These are phyloP conservation scores for Petromus typicus DNA, from an alignment of 2,113 vertebrate species.

Conservation along the genomic window DNA sequence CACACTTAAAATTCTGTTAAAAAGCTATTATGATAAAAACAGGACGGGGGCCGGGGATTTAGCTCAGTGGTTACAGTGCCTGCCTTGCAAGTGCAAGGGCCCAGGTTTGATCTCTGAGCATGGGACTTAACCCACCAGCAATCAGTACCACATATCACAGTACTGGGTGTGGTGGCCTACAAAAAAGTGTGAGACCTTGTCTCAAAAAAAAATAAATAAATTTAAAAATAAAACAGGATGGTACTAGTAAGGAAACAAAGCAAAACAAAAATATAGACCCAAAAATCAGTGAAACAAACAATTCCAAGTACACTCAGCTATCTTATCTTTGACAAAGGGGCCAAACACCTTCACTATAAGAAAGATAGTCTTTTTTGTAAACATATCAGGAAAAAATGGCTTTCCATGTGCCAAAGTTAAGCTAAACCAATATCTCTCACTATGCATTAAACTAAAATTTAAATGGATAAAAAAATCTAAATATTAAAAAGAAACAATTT, in stretches of 20 bases:
- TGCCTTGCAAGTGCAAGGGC: too few relatives aligned
- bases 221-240: not conserved
- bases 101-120: too few relatives aligned
- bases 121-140: too few relatives aligned
- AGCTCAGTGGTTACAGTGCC: too few relatives aligned
- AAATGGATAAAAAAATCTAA: not conserved
- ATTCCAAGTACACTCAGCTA: not conserved
- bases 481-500: not conserved
- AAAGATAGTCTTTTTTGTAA: not conserved
- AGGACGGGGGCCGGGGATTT: too few relatives aligned
- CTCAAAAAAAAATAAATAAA: too few relatives aligned
- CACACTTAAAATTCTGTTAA: not conserved
- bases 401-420: not conserved
- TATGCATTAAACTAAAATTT: not conserved
- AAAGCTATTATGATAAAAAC: not conserved
- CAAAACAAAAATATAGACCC: not conserved
- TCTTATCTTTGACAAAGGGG: not conserved
- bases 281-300: not conserved
- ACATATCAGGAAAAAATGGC: not conserved
- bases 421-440: not conserved
- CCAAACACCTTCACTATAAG: not conserved
- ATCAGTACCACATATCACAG: too few relatives aligned
- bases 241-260: not conserved
- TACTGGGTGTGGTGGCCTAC: too few relatives aligned
- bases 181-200: too few relatives aligned